Evolutionary conservation across 2,797 vertebrate genomes (phyloP), one percentile per base, ranked within the genome.

Genomic region (Leptoclinus maculatus): DNA sequence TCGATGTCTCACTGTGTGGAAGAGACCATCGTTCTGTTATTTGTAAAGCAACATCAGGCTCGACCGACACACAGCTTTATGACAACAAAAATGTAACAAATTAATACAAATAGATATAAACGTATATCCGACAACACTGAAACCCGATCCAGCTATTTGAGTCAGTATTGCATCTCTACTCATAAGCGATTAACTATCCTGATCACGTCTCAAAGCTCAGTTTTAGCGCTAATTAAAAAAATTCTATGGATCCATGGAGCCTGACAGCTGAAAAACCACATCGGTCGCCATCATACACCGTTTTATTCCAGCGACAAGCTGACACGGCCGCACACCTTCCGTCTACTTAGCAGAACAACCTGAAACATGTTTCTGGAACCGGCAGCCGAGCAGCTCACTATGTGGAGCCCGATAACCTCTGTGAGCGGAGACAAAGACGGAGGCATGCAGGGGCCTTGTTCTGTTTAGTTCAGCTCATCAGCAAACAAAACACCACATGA

Each of bases 301-400:
- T 34, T 62, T 64, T 51, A 47, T 79, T 84, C 66, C 58, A 77
- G 78, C 60, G 76, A 64, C 59, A 39, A 66, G 29, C 45, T 58
- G 62, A 62, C 71, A 70, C 45, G 43, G 36, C 57, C 47, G 36
- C 72, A 70, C 45, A 70, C 56, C 59, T 53, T 74, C 63, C 34
- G 56, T 49, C 32, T 6, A 79, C 70, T 63, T 57, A 62, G 34
- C 68, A 79, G 78, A 72, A 79, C 47, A 17, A 29, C 47, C 43
- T 66, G 67, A 79, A 62, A 79, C 3, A 62, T 51, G 89, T 86
- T 91, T 85, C 54, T 89, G 85, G 88, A 89, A 88, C 83, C 83
- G 74, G n/a, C 53, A 76, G 82, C 90, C 83, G 73, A 83, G 84
- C 82, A 68, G 76, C 49, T 25, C 63, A 69, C 62, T 75, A 83